These are phyloP conservation scores for Eucidaris tribuloides DNA, from an alignment of 35 echinoderm and acorn worm species.

Conservation along the genomic window DNA sequence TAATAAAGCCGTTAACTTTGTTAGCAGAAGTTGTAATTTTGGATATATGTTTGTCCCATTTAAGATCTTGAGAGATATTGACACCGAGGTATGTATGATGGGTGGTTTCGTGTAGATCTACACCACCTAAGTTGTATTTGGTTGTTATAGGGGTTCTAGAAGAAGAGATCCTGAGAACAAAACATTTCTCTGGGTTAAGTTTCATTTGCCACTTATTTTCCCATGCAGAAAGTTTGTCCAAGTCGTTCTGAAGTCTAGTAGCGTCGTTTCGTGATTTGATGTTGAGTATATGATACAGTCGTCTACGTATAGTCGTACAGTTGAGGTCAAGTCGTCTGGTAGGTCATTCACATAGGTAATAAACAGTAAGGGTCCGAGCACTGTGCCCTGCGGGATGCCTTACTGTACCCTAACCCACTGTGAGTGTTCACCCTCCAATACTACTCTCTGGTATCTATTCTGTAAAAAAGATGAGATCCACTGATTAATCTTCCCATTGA, in stretches of 20 bases:
- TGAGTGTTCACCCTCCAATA: conserved; percentile 50
- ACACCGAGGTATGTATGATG: too few relatives aligned
- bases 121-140: too few relatives aligned
- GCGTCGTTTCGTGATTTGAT: neutral
- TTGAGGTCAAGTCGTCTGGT: neutral
- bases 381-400: conserved; percentile 69
- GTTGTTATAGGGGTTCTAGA: too few relatives aligned
- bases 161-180: neutral
- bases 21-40: too few relatives aligned
- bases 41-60: too few relatives aligned
- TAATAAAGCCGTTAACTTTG: too few relatives aligned
- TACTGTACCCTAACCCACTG: neutral
- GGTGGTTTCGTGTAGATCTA: too few relatives aligned
- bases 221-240: conserved; percentile 2
- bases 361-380: conserved; percentile 62
- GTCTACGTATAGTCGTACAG: conserved; percentile 41
- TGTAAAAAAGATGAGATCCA: conserved; percentile 34
- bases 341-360: conserved; percentile 38
- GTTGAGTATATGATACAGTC: conserved; percentile 45
- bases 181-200: neutral
- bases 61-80: too few relatives aligned
- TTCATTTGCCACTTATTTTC: conserved; percentile 40
- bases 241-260: conserved; percentile 38
- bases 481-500: neutral
- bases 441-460: conserved; percentile 24